Evolutionary conservation across 2,113 vertebrate species (phyloP).

Genomic region (Syrrhaptes paradoxus): DNA sequence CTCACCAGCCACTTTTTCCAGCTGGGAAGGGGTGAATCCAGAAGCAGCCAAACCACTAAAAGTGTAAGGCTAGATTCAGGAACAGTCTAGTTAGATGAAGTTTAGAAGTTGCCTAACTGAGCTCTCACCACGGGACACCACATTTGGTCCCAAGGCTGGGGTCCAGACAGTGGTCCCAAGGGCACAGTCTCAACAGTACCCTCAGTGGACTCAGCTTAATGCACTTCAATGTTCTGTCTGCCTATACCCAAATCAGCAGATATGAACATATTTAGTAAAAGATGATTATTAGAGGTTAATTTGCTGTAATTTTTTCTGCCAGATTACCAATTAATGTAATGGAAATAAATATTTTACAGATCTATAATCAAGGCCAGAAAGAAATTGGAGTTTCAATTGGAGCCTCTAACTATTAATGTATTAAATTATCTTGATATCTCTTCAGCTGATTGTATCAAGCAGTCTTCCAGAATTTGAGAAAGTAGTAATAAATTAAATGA

Average conservation of each 20-base stretch:
- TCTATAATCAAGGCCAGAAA: conserved; percentile 49
- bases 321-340: conserved; percentile 56
- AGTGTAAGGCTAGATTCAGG: neutral
- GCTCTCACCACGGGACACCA: neutral
- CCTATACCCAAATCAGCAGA: neutral
- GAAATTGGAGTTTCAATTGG: neutral
- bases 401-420: conserved; percentile 35
- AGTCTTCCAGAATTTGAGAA: conserved; percentile 35
- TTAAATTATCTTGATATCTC: conserved; percentile 52
- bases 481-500: conserved; percentile 50
- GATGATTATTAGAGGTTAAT: conserved; percentile 45
- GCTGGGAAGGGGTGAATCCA: neutral
- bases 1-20: neutral
- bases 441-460: conserved; percentile 58
- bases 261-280: neutral
- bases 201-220: neutral
- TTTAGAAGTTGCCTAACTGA: neutral
- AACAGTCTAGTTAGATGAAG: neutral
- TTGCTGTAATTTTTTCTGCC: conserved; percentile 34
- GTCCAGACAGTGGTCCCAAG: neutral
- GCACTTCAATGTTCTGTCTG: neutral
- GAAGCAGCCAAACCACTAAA: neutral
- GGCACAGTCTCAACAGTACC: neutral
- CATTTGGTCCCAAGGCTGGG: neutral
- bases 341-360: conserved; percentile 58